Base-by-base conservation (phyloP, 2,113 vertebrate genomes). In the Cynocephalus volans region DNA sequence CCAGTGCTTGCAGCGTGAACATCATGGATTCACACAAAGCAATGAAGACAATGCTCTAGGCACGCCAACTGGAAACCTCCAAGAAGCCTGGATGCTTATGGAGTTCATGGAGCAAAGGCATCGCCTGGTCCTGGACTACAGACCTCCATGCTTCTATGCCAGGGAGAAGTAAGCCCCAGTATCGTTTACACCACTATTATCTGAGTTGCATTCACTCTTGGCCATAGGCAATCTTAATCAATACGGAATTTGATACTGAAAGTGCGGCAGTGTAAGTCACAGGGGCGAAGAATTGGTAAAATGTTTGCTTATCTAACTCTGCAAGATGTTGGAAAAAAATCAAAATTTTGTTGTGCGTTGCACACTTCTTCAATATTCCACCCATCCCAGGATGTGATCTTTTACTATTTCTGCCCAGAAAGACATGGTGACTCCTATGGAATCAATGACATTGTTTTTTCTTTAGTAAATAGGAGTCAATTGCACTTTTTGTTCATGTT, bases 111-210 rank as follows among this genome's bases (percentile, higher is more conserved):
- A 58, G 9, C 72, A 77, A 56, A 65, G 19, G 15, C n/a, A 19
- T 19, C 14, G 5, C 28, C 13, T 70, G 15, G 9, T 50, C 58
- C 56, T 23, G 21, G 21, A 15, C 0, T 7, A 28, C 2, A 23
- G 24, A 52, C 2, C 8, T 52, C 60, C 14, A 3, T 19, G 11
- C 8, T 17, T 28, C 7, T 14, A 2, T 4, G 3, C 0, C 11
- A 9, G 19, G 15, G 18, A 45, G 5, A 31, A 36, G 14, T 11
- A 12, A 72, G 52, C 18, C 8, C 50, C 5, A 0, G 13, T 19
- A 2, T 23, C 24, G 1, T n/a, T 3, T 48, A 48, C 45, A 13
- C 18, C 14, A 24, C 45, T 10, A 1, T 9, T 7, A 9, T 14
- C 5, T 23, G 18, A 75, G 69, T 33, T 6, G 54, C 28, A 1